Percentiles rank a stretch among this genome's conserved stretches.
These are phyloP conservation scores for Bruchidius siliquastri DNA, from an alignment of 2,888 invertebrate species.

Conservation along the genomic window DNA sequence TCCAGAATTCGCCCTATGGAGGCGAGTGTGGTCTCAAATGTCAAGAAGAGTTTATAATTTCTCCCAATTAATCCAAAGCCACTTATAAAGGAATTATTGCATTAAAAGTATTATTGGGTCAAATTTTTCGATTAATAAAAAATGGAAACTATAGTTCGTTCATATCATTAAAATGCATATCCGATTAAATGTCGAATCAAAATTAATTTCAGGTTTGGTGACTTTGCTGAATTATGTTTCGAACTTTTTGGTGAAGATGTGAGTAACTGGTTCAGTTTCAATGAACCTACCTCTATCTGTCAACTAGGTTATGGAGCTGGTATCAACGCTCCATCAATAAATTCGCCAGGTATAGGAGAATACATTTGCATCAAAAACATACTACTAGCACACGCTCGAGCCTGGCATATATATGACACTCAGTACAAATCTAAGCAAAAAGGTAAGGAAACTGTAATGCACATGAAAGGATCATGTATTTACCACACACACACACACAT, in stretches of 20 bases:
- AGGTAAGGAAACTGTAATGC: constrained; percentile 12
- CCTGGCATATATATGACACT: constrained; percentile 58
- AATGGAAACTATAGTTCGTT: too few species aligned
- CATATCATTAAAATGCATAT: too few species aligned
- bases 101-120: too few species aligned
- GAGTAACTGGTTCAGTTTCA: constrained; percentile 52
- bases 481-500: too few species aligned
- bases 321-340: constrained; percentile 38
- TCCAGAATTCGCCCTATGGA: too few species aligned
- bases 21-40: too few species aligned
- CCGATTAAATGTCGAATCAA: too few species aligned
- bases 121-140: too few species aligned
- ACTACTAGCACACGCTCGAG: constrained; percentile 61
- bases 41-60: too few species aligned
- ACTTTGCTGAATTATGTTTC: constrained; percentile 50
- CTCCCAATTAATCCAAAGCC: too few species aligned
- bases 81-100: too few species aligned
- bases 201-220: constrained; percentile 41
- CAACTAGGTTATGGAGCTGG: constrained; percentile 24
- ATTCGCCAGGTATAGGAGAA: constrained; percentile 49
- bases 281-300: constrained; percentile 45
- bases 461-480: too few species aligned
- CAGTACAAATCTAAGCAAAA: constrained; percentile 45
- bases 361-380: constrained; percentile 62
- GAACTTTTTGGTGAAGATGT: constrained; percentile 33